phyloP scores from a whole-genome alignment of 23 tunicate species.

The Pegea sp. region DNA sequence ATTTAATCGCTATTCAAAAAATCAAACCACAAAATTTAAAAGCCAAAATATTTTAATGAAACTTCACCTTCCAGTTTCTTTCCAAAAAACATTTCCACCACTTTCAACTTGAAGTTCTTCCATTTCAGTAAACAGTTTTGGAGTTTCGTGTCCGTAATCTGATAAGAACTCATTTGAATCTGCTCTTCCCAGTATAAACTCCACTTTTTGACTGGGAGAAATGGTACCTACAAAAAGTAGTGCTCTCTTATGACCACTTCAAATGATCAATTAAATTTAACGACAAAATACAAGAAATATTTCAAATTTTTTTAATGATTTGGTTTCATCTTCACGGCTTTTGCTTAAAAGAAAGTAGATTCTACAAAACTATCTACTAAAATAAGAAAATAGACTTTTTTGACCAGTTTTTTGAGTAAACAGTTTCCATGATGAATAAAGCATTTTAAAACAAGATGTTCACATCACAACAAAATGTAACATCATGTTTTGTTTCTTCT shows the following conservation, averaged over 20 bases:
- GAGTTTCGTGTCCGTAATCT: slow-evolving; percentile 11
- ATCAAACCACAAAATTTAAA: background rate
- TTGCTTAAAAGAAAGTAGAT: no score
- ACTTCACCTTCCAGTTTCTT: slow-evolving; percentile 61
- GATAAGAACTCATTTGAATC: slow-evolving; percentile 1
- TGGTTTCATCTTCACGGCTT: no score
- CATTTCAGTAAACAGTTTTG: slow-evolving; percentile 79
- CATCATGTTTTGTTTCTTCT: slow-evolving; percentile 5
- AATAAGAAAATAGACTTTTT: no score
- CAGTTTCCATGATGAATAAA: no score
- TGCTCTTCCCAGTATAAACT: slow-evolving; percentile 53
- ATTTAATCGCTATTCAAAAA: no score
- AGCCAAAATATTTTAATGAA: background rate
- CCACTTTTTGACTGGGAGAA: slow-evolving; percentile 76
- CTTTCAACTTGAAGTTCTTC: slow-evolving; percentile 50
- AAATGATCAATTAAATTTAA: no score
- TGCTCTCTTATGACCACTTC: background rate
- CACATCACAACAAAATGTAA: no score
- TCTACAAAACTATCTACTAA: no score
- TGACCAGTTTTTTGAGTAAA: no score
- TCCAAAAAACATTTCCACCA: slow-evolving; percentile 50
- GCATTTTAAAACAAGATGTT: no score
- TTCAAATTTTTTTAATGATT: no score
- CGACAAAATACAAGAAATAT: no score
- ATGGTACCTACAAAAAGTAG: slow-evolving; percentile 9